phyloP scores from a whole-genome alignment of 2,113 vertebrate species.

The Gnathonemus longibarbis region DNA sequence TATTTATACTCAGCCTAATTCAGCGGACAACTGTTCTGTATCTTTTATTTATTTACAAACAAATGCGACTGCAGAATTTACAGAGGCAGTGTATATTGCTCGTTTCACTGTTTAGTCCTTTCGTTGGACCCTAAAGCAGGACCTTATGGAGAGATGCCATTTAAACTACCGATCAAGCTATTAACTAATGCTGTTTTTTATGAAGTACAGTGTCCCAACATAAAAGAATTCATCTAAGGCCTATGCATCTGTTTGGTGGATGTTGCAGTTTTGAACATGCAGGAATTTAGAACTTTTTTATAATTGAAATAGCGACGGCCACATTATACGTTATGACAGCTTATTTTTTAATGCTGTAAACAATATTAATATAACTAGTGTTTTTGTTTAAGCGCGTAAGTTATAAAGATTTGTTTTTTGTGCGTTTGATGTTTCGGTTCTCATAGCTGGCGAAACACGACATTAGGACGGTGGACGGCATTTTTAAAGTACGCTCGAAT shows the following conservation, averaged over 20 bases:
- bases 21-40: conserved; percentile 7
- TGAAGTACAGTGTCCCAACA: not conserved
- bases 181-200: conserved; percentile 5
- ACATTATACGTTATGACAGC: not conserved
- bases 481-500: not conserved
- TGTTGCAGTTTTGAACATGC: conserved; percentile 11
- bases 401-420: not conserved
- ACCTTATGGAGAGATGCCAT: not conserved
- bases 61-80: conserved; percentile 13
- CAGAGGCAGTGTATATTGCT: not conserved
- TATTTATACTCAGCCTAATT: not conserved
- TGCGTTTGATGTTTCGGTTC: not conserved
- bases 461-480: not conserved
- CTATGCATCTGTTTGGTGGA: not conserved
- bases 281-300: conserved; percentile 14
- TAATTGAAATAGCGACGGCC: not conserved
- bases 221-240: not conserved
- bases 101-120: not conserved
- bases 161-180: not conserved
- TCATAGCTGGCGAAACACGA: not conserved
- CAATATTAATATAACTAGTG: not conserved
- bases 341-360: not conserved
- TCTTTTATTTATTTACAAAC: conserved; percentile 21
- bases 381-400: not conserved
- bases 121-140: not conserved